phyloP scores from a whole-genome alignment of 2,888 invertebrate species.

The Xanthia icteritia region DNA sequence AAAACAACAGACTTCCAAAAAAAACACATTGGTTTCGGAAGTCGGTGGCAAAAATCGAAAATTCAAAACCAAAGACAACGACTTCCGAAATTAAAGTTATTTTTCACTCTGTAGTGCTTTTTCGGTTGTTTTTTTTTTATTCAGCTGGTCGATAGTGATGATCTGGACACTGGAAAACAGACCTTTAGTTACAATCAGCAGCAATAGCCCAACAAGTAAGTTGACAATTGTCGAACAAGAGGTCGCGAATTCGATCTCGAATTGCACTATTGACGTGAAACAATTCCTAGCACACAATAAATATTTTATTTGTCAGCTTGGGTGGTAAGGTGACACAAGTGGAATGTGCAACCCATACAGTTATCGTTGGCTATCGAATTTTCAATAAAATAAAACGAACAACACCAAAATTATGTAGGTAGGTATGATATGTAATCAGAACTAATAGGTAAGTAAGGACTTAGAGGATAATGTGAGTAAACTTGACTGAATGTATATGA shows the following conservation, averaged over 20 bases:
- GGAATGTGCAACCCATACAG: not conserved
- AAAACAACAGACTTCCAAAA: too few species aligned
- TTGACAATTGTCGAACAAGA: not conserved
- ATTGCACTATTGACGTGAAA: not conserved
- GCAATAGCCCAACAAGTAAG: not conserved
- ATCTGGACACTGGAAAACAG: not conserved
- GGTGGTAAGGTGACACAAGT: not conserved
- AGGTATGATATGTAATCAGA: too few species aligned
- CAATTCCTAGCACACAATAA: not conserved
- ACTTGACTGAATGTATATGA: not conserved
- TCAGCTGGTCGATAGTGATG: not conserved
- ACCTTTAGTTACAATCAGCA: not conserved
- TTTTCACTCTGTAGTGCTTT: too few species aligned
- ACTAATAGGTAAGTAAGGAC: not conserved
- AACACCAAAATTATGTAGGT: too few species aligned
- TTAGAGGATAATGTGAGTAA: not conserved
- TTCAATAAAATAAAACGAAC: too few species aligned
- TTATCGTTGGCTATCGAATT: too few species aligned
- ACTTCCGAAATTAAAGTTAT: too few species aligned
- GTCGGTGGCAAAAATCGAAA: too few species aligned
- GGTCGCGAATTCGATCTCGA: too few species aligned
- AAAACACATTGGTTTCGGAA: too few species aligned
- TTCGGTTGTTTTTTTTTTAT: too few species aligned
- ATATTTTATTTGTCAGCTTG: not conserved
- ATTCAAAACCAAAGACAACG: too few species aligned